Conservation (phyloP, 2,797 vertebrate species). For the Okamejei kenojei region DNA sequence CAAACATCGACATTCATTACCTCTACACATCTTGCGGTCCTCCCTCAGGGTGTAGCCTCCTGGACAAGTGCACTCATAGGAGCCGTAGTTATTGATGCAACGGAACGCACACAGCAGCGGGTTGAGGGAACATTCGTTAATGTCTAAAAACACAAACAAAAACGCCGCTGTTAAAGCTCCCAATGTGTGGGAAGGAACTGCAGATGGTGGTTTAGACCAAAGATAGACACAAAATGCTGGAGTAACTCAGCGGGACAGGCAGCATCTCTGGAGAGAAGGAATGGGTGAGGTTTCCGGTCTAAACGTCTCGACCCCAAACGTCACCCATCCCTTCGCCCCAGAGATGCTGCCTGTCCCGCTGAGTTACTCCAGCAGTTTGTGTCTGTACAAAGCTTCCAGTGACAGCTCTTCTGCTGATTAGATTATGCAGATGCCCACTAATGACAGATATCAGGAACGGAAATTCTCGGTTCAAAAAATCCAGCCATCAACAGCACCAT, state of each 20-base stretch:
- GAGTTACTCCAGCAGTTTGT: no score
- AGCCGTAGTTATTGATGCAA: slow-evolving; percentile 85
- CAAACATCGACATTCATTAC: slow-evolving; percentile 54
- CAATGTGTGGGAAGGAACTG: neutral
- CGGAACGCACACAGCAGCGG: slow-evolving; percentile 91
- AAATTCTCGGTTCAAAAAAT: neutral
- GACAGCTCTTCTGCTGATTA: neutral
- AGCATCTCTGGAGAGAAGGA: no score
- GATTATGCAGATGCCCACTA: neutral
- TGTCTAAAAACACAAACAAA: slow-evolving; percentile 58
- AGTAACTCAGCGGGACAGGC: no score
- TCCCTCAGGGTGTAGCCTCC: slow-evolving; percentile 78
- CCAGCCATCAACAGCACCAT: neutral
- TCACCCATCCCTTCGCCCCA: no score
- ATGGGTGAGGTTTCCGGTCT: no score
- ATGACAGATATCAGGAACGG: neutral
- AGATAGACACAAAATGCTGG: no score
- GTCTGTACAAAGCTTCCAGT: neutral
- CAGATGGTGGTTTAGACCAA: no score
- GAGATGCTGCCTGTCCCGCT: no score
- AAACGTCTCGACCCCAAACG: no score
- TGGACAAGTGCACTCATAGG: slow-evolving; percentile 86
- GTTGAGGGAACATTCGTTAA: slow-evolving; percentile 84
- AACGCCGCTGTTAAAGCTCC: neutral
- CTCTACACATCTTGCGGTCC: slow-evolving; percentile 85